A percentile compares a stretch with the other conserved stretches of the same genome.
phyloP scores from a whole-genome alignment of 2,113 vertebrate genomes.

The Pygoscelis antarcticus region DNA sequence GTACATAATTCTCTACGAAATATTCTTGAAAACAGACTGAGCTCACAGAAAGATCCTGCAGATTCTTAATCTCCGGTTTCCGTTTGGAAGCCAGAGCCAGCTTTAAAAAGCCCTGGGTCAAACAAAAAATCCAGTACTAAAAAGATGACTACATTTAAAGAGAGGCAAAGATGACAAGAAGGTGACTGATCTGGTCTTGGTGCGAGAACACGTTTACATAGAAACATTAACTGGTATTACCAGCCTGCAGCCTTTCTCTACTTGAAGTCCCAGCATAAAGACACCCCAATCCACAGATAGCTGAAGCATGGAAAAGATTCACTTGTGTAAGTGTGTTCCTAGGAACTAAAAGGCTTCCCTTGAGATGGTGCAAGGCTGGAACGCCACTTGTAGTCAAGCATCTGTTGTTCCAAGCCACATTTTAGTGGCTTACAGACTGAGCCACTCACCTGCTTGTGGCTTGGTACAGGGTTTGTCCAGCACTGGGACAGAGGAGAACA shows the following conservation, averaged over 20 bases:
- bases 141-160: not conserved
- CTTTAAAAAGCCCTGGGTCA: constrained; percentile 22
- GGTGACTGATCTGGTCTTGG: not conserved
- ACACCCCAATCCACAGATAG: not conserved
- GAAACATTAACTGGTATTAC: not conserved
- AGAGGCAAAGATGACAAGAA: constrained; percentile 10
- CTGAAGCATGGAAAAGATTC: constrained; percentile 2
- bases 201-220: not conserved
- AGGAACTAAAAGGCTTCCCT: constrained; percentile 2
- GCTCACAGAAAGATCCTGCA: not conserved
- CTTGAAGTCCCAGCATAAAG: not conserved
- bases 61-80: not conserved
- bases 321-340: not conserved
- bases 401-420: not conserved
- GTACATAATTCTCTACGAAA: not conserved
- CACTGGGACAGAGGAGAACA: not conserved
- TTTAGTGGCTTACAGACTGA: not conserved
- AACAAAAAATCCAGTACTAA: not conserved
- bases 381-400: not conserved
- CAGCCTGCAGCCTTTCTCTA: not conserved
- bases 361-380: constrained; percentile 19
- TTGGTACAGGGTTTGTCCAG: not conserved
- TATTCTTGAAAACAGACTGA: not conserved
- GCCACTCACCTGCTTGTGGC: not conserved
- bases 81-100: constrained; percentile 20